phyloP scores from a whole-genome alignment of 2,113 vertebrate genomes.

The Esox niger region DNA sequence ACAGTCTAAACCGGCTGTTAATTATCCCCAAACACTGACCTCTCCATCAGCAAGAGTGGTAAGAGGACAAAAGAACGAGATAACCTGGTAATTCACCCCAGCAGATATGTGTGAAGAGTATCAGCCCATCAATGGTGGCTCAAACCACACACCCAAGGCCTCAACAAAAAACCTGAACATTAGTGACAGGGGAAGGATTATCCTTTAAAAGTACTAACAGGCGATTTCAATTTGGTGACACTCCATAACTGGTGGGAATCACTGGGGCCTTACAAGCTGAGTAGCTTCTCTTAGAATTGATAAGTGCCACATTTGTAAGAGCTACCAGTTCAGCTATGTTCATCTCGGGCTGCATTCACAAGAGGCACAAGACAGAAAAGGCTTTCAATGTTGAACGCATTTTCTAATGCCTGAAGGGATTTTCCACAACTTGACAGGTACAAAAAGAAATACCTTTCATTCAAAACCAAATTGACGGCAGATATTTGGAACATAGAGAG shows the following conservation, averaged over 20 bases:
- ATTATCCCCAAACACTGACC: constrained; percentile 39
- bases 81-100: constrained; percentile 12
- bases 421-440: constrained; percentile 17
- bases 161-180: constrained; percentile 50
- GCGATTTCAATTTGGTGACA: constrained; percentile 34
- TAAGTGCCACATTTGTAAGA: constrained; percentile 38
- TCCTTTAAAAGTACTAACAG: constrained; percentile 26
- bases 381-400: constrained; percentile 15
- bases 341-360: constrained; percentile 37
- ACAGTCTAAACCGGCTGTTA: constrained; percentile 37
- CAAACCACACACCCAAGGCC: constrained; percentile 45
- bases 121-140: constrained; percentile 12
- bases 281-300: constrained; percentile 12
- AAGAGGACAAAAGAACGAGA: constrained; percentile 34
- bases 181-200: constrained; percentile 47
- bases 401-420: neutral
- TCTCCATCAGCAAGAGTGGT: constrained; percentile 31
- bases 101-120: constrained; percentile 10
- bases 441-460: constrained; percentile 2
- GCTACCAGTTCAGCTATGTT: constrained; percentile 30
- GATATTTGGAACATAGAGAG: neutral
- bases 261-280: constrained; percentile 33
- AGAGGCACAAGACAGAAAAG: constrained; percentile 15
- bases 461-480: too few species aligned
- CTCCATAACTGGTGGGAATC: constrained; percentile 30